A percentile compares a stretch with the other conserved stretches of the same genome.
phyloP scores from a whole-genome alignment of 2,797 vertebrate species.

The Channallabes apus region DNA sequence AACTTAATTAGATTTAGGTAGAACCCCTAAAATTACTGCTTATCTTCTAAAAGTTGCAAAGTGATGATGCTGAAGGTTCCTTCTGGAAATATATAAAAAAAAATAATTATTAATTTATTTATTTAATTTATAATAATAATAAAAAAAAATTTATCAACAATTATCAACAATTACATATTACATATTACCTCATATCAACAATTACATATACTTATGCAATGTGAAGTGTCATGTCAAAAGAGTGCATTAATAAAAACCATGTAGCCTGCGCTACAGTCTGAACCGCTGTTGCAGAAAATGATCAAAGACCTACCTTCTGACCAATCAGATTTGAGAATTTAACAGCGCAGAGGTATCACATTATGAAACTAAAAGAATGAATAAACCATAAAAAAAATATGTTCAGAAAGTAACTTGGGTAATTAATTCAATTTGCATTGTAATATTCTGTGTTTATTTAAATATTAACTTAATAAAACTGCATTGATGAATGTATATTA shows the following conservation, averaged over 20 bases:
- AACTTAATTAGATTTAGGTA: neutral
- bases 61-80: neutral
- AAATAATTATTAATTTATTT: no score
- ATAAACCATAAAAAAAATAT: neutral
- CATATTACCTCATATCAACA: neutral
- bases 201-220: neutral
- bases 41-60: neutral
- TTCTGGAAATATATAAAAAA: neutral
- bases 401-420: neutral
- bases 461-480: neutral
- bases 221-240: neutral
- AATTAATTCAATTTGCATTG: neutral
- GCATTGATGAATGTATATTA: neutral
- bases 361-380: no score
- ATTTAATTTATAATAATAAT: neutral
- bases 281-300: neutral
- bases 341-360: no score
- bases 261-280: neutral
- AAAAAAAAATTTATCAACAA: no score
- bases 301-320: neutral
- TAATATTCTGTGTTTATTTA: neutral
- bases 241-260: neutral
- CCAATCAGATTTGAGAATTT: neutral
- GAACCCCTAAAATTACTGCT: neutral
- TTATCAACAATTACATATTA: no score